Evolutionary conservation across 2,113 vertebrate species (phyloP), one percentile per base, ranked within the genome.

Genomic region (Paralichthys olivaceus): DNA sequence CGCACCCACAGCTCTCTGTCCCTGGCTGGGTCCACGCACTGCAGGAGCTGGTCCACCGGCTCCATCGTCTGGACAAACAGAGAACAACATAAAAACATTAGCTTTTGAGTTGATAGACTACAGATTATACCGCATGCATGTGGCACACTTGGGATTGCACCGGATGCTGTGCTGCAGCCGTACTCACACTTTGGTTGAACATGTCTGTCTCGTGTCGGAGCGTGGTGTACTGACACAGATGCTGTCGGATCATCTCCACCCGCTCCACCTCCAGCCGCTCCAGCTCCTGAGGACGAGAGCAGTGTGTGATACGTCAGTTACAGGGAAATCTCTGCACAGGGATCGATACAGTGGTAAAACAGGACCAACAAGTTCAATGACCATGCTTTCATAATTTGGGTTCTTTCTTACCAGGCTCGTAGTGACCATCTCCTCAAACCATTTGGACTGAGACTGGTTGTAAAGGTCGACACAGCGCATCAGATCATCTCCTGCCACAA

Each of bases 341-440:
- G 37, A 40, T 40, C 37, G 11, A 40, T 4, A 13, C 37, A 40
- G 37, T 19, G 43, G 43, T 47, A 47, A n/a, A n/a, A 53, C 49
- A 15, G 8, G 49, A 22, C 11, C 37, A 34, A 34, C 32, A n/a
- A n/a, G n/a, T n/a, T n/a, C n/a, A n/a, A n/a, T n/a, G n/a, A n/a
- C n/a, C n/a, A n/a, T n/a, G n/a, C 37, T 40, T 40, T 7, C 8
- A 40, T 9, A 9, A 40, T 9, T 40, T 5, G 6, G 37, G n/a
- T n/a, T n/a, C n/a, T n/a, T 20, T 83, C 95, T 73, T 93, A 99
- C 98, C 96, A 99, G 86, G 7, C 97, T 98, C 20, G 97, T 97
- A 12, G 98, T 99, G 76, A 99, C 98, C 95, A 99, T 99, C 91
- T 99, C 98, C 87, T 99, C 98, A 88, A 99, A 99, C 98, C 98